Conservation (phyloP, 1,140 invertebrate species). For the Belonocnema kinseyi region DNA sequence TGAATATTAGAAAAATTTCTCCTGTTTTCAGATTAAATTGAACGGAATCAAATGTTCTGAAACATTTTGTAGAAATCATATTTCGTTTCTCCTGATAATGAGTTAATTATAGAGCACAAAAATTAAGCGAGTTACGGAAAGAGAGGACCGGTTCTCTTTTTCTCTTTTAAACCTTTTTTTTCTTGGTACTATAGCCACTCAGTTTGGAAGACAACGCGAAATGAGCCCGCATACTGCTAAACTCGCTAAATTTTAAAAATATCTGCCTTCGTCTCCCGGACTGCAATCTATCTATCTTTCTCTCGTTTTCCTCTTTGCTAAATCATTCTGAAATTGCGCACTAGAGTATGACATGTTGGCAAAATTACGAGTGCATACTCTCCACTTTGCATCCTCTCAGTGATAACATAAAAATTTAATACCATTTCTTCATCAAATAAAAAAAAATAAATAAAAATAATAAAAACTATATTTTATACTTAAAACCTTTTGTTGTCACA, state of each 20-base stretch:
- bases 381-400: not conserved
- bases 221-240: not conserved
- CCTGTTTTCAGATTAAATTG: no score
- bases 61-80: no score
- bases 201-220: not conserved
- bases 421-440: no score
- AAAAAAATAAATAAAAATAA: no score
- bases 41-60: no score
- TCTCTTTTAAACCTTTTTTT: not conserved
- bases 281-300: not conserved
- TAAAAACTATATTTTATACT: no score
- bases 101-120: no score
- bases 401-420: not conserved
- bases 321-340: conserved; percentile 32
- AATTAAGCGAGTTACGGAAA: no score
- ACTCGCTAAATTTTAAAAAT: conserved; percentile 22
- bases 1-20: no score
- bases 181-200: not conserved
- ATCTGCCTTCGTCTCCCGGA: not conserved
- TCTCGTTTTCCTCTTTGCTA: conserved; percentile 2
- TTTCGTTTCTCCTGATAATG: no score
- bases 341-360: not conserved
- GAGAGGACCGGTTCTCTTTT: not conserved
- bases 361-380: not conserved
- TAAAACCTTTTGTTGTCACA: no score